Evolutionary conservation across 1,140 invertebrate species (phyloP).

Genomic region (Tetramorium parvispinum): DNA sequence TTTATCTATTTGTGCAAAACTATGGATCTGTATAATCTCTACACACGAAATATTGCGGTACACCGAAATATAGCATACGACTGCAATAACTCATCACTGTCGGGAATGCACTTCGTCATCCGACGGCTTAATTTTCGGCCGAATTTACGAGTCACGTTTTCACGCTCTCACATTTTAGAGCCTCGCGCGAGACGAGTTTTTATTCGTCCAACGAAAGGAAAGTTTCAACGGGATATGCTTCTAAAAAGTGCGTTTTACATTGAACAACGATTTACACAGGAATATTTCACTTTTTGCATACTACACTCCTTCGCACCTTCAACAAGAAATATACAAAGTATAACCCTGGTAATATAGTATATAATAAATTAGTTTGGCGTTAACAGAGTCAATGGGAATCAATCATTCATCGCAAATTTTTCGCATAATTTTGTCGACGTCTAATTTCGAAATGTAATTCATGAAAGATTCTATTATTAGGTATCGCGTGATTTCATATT

Average conservation of each 20-base stretch:
- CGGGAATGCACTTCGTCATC: constrained; percentile 45
- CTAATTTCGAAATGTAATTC: not conserved
- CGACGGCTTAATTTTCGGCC: constrained; percentile 43
- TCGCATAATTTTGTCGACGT: not conserved
- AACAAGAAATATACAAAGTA: not conserved
- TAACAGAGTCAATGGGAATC: not conserved
- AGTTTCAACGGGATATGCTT: constrained; percentile 2
- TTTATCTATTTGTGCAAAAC: constrained; percentile 16
- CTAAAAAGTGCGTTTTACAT: constrained; percentile 16
- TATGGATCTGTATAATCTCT: constrained; percentile 18
- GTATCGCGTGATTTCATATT: not conserved
- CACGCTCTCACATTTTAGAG: constrained; percentile 41
- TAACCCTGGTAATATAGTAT: not conserved
- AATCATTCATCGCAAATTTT: not conserved
- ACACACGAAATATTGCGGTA: constrained; percentile 29
- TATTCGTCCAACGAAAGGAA: constrained; percentile 22
- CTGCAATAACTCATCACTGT: constrained; percentile 25
- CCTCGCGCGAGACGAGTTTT: constrained; percentile 24
- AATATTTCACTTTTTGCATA: not conserved
- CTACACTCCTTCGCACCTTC: too few relatives aligned
- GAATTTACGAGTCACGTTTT: constrained; percentile 58
- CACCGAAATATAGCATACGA: not conserved
- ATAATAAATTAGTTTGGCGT: not conserved
- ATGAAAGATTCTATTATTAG: not conserved
- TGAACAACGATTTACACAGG: not conserved